Evolutionary conservation across 2,888 invertebrate genomes (phyloP).

Genomic region (Megalurothrips usitatus): DNA sequence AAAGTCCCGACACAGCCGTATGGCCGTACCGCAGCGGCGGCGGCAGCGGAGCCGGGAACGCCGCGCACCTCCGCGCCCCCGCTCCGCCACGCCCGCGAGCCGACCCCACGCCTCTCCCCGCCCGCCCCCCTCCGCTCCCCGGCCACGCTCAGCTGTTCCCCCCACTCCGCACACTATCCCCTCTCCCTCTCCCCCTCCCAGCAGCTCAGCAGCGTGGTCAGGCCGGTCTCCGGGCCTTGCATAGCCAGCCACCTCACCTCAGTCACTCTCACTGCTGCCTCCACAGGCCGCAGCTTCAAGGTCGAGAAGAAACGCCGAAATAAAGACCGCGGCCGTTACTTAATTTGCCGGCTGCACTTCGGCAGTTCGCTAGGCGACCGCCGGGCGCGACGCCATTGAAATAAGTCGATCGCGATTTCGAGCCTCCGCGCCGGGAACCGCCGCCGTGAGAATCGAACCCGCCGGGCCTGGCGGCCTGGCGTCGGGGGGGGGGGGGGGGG

Average conservation of each 20-base stretch:
- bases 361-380: too few species aligned
- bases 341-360: neutral
- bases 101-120: too few species aligned
- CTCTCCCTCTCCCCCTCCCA: neutral
- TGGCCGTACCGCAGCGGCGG: neutral
- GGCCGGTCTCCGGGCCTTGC: neutral
- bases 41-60: neutral
- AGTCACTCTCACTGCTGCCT: neutral
- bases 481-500: too few species aligned
- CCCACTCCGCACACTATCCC: neutral
- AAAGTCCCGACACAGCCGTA: slow-evolving; percentile 15
- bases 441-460: too few species aligned
- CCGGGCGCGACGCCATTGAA: too few species aligned
- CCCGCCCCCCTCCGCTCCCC: neutral
- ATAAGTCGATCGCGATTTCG: too few species aligned
- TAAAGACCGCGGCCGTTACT: neutral
- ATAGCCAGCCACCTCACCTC: slow-evolving; percentile 15
- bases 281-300: neutral
- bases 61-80: slow-evolving; percentile 7
- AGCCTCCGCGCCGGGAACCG: too few species aligned
- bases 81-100: neutral
- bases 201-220: neutral
- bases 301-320: slow-evolving; percentile 14
- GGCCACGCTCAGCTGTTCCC: slow-evolving; percentile 11
- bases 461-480: too few species aligned